These are phyloP conservation scores for Amaurobius ferox DNA, from an alignment of 2,888 invertebrate genomes.

Conservation along the genomic window DNA sequence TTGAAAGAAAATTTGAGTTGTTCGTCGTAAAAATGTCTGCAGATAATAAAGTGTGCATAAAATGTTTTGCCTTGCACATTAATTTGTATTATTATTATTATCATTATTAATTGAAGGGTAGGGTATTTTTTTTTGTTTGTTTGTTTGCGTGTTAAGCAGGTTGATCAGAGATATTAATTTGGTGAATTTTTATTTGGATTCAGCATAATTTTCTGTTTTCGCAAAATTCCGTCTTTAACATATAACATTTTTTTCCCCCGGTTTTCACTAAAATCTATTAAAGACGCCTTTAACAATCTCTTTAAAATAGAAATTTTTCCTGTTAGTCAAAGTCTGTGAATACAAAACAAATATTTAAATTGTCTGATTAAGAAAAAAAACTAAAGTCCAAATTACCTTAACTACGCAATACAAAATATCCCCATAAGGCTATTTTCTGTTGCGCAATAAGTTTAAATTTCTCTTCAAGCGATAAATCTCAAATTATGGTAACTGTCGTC, in stretches of 20 bases:
- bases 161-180: no score
- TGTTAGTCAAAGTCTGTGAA: no score
- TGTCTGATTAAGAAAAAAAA: neutral
- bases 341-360: neutral
- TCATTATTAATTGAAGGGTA: no score
- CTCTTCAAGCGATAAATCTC: neutral
- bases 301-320: neutral
- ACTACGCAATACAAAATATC: neutral
- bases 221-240: neutral
- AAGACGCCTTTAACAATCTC: neutral
- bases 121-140: no score
- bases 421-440: neutral
- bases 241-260: neutral
- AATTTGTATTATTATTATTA: no score
- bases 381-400: neutral
- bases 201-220: neutral
- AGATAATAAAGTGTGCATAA: no score
- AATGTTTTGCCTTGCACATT: no score
- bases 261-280: neutral
- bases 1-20: no score
- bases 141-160: no score
- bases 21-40: no score
- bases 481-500: constrained; percentile 2
- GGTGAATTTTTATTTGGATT: no score
- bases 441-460: constrained; percentile 33